Evolutionary conservation across 2,797 vertebrate species (phyloP).

Genomic region (Melanotaenia pygmaea): DNA sequence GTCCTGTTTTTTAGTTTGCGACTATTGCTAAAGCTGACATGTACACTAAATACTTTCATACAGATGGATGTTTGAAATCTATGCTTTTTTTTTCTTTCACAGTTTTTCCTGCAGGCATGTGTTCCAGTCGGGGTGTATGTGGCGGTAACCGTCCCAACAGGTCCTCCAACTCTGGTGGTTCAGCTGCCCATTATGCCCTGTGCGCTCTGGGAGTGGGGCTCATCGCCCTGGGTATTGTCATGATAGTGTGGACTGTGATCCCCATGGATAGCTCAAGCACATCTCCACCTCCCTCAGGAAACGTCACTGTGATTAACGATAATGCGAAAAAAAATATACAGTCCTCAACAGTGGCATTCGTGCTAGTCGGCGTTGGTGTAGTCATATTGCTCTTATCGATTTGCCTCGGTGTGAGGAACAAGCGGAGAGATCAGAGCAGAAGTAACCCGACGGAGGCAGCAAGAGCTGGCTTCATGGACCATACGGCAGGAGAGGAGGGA

Average conservation of each 20-base stretch:
- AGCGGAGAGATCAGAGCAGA: slow-evolving; percentile 67
- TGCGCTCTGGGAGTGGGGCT: slow-evolving; percentile 93
- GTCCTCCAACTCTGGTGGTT: slow-evolving; percentile 65
- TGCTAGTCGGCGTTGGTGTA: slow-evolving; percentile 87
- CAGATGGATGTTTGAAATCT: not conserved
- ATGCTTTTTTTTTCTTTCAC: not conserved
- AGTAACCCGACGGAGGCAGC: slow-evolving; percentile 26
- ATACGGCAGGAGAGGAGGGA: slow-evolving; percentile 25
- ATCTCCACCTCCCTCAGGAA: not conserved
- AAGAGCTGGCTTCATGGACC: slow-evolving; percentile 42
- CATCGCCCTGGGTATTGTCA: slow-evolving; percentile 91
- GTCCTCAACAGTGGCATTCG: slow-evolving; percentile 91
- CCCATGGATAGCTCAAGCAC: slow-evolving; percentile 61
- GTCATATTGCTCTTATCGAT: slow-evolving; percentile 89
- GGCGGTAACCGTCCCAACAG: slow-evolving; percentile 45
- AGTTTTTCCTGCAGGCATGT: slow-evolving; percentile 72
- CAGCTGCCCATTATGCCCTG: slow-evolving; percentile 92
- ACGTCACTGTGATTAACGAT: rapidly evolving
- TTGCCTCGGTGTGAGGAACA: slow-evolving; percentile 88
- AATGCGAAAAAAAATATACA: slow-evolving; percentile 53
- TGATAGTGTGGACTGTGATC: slow-evolving; percentile 95
- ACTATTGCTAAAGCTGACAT: not conserved
- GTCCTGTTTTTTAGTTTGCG: not conserved
- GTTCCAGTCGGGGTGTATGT: slow-evolving; percentile 75
- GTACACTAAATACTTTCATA: not conserved